Percentiles rank a stretch among this genome's conserved stretches.
These are phyloP conservation scores for Dipodomys stephensi DNA, from an alignment of 2,113 vertebrate genomes.

Conservation along the genomic window DNA sequence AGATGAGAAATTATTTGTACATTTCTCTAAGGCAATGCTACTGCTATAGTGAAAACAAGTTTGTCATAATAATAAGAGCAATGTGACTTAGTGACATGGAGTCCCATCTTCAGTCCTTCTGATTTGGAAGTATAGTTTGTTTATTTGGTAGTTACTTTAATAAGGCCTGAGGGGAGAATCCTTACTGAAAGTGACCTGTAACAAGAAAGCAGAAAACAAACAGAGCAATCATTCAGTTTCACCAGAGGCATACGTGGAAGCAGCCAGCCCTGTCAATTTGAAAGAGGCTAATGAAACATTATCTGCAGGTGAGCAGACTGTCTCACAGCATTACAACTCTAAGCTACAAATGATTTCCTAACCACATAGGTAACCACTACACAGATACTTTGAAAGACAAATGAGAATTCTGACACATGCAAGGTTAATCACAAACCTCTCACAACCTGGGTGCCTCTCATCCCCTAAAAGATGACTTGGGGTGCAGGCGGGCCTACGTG, in stretches of 20 bases:
- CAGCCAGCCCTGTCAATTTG: constrained; percentile 66
- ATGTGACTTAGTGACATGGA: neutral
- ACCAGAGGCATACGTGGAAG: constrained; percentile 52
- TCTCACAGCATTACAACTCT: constrained; percentile 70
- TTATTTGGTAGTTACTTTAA: constrained; percentile 70
- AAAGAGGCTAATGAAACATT: constrained; percentile 81
- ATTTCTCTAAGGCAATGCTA: neutral
- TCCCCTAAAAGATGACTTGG: neutral
- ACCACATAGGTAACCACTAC: constrained; percentile 59
- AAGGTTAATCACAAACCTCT: neutral
- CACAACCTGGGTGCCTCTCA: neutral
- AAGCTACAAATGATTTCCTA: constrained; percentile 79
- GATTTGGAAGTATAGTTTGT: constrained; percentile 54
- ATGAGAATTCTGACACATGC: constrained; percentile 36
- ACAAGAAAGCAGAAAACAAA: constrained; percentile 72
- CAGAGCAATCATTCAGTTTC: constrained; percentile 68
- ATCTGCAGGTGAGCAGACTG: constrained; percentile 74
- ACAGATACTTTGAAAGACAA: constrained; percentile 66
- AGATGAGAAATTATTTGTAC: neutral
- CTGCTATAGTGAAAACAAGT: constrained; percentile 3
- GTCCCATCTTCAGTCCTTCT: constrained; percentile 37
- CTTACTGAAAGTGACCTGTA: constrained; percentile 71
- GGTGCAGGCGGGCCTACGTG: no score
- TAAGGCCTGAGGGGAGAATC: constrained; percentile 66
- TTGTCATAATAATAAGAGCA: neutral